Conservation (phyloP, 1,140 invertebrate genomes). For the Bombus confusus region DNA sequence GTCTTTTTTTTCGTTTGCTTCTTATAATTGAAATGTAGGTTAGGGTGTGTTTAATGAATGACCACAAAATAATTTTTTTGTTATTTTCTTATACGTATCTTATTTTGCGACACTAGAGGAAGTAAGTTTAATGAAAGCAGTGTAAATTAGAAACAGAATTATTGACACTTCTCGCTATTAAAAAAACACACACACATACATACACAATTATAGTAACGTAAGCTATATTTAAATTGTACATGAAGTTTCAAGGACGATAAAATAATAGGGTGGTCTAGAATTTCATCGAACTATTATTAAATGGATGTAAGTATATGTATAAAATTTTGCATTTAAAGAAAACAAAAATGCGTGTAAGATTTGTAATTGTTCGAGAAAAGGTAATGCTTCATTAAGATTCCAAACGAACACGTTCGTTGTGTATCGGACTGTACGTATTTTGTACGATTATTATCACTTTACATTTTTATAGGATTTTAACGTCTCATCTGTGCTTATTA, state of each 20-base stretch:
- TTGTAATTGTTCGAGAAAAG: conserved; percentile 28
- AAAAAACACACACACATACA: background rate
- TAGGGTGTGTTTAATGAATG: background rate
- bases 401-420: background rate
- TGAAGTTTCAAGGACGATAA: background rate
- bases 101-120: background rate
- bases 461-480: conserved; percentile 47
- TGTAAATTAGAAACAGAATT: conserved; percentile 10
- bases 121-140: background rate
- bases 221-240: conserved; percentile 45
- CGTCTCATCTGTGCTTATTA: conserved; percentile 63
- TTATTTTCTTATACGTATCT: background rate
- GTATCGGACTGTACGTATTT: conserved; percentile 6
- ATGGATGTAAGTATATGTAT: conserved; percentile 47
- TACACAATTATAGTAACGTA: conserved; percentile 9
- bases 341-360: conserved; percentile 18
- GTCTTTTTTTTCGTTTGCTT: background rate
- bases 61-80: background rate
- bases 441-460: conserved; percentile 35
- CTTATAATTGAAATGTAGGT: background rate
- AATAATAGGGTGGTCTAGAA: background rate
- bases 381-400: conserved; percentile 23
- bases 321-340: conserved; percentile 36
- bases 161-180: background rate
- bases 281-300: conserved; percentile 31